phyloP scores from a whole-genome alignment of 2,888 invertebrate genomes.

The Hypomecis atomaria region DNA sequence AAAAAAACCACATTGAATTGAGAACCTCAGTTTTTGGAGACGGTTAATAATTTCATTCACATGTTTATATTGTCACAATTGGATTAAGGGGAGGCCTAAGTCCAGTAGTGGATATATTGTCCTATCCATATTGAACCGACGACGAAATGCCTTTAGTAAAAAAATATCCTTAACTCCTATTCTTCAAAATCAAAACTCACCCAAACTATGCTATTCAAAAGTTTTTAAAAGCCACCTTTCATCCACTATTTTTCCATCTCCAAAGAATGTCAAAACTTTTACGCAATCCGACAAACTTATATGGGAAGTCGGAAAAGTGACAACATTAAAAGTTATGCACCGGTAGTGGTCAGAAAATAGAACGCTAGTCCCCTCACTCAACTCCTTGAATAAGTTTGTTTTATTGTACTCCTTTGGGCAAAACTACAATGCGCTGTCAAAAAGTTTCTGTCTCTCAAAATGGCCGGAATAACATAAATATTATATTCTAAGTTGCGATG shows the following conservation, averaged over 20 bases:
- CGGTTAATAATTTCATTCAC: too few relatives aligned
- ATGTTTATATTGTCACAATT: too few relatives aligned
- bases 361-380: background rate
- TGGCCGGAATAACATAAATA: constrained; percentile 13
- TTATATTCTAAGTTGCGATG: background rate
- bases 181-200: background rate
- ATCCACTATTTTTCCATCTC: background rate
- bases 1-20: too few relatives aligned
- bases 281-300: background rate
- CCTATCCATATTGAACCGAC: too few relatives aligned
- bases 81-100: too few relatives aligned
- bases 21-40: too few relatives aligned
- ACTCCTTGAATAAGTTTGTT: background rate
- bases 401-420: constrained; percentile 8
- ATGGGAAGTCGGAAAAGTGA: background rate
- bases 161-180: too few relatives aligned
- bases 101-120: too few relatives aligned
- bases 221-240: background rate
- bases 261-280: constrained; percentile 6
- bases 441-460: constrained; percentile 24
- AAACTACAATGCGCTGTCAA: constrained; percentile 18
- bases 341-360: background rate
- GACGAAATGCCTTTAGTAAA: too few relatives aligned
- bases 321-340: background rate
- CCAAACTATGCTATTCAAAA: background rate